Percentiles rank a stretch among this genome's conserved stretches.
Conservation (phyloP, 2,888 invertebrate genomes). For the Orthosia incerta region DNA sequence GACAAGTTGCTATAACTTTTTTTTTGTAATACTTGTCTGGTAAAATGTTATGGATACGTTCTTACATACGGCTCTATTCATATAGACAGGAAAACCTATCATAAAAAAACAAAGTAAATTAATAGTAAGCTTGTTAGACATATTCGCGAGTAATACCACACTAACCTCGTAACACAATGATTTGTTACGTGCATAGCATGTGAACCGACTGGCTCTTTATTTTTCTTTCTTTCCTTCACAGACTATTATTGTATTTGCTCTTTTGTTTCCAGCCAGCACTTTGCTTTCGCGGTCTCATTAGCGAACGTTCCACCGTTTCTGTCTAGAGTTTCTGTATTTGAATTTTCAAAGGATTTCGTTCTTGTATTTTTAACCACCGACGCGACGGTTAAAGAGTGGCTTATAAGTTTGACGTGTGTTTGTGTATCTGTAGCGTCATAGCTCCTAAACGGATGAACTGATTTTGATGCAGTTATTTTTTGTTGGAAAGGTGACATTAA, state of each 20-base stretch:
- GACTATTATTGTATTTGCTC: constrained; percentile 31
- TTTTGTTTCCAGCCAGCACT: constrained; percentile 31
- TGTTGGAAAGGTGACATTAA: no score
- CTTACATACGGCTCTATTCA: neutral
- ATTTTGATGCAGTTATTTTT: no score
- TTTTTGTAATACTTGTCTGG: no score
- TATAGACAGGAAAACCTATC: neutral
- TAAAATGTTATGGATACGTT: no score
- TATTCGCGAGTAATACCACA: constrained; percentile 6
- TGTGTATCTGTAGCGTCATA: no score
- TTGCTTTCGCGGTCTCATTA: constrained; percentile 24
- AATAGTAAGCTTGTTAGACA: constrained; percentile 11
- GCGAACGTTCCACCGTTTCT: neutral
- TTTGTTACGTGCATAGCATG: constrained; percentile 25
- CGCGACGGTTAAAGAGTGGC: no score
- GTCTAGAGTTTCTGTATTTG: constrained; percentile 8
- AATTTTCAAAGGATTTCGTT: neutral
- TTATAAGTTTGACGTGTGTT: no score
- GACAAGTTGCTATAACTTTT: neutral
- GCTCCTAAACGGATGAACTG: no score
- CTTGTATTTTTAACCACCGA: no score
- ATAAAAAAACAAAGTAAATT: constrained; percentile 16
- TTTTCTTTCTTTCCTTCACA: neutral
- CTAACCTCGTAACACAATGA: constrained; percentile 26
- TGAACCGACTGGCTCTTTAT: neutral